A percentile compares a stretch with the other conserved stretches of the same genome.
These are phyloP conservation scores for Ameiurus melas DNA, from an alignment of 2,113 vertebrate species.

Conservation along the genomic window DNA sequence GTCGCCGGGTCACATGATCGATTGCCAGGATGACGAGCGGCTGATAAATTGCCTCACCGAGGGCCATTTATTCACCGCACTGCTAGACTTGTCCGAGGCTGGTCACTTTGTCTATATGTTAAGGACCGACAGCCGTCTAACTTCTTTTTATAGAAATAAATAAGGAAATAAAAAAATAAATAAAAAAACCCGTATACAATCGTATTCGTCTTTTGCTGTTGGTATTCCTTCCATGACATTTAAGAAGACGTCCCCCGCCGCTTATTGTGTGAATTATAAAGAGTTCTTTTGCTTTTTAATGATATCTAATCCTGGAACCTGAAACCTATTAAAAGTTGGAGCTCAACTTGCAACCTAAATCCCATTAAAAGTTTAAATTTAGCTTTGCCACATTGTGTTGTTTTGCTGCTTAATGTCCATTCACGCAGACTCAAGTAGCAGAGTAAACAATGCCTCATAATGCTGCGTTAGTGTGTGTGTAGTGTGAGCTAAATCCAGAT, in stretches of 20 bases:
- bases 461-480: no score
- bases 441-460: neutral
- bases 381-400: neutral
- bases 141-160: slow-evolving; percentile 8
- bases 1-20: slow-evolving; percentile 47
- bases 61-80: slow-evolving; percentile 7
- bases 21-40: slow-evolving; percentile 37
- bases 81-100: neutral
- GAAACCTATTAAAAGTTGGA: slow-evolving; percentile 24
- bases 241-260: neutral
- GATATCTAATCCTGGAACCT: slow-evolving; percentile 19
- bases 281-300: slow-evolving; percentile 1
- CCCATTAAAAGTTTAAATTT: slow-evolving; percentile 9
- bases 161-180: neutral
- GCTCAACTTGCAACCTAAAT: slow-evolving; percentile 7
- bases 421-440: no score
- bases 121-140: neutral
- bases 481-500: neutral
- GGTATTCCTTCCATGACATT: neutral
- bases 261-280: no score
- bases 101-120: neutral
- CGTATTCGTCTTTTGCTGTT: neutral
- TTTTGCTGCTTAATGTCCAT: neutral
- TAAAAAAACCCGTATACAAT: neutral
- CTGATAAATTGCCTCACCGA: slow-evolving; percentile 28